Percentiles rank a stretch among this genome's conserved stretches.
Evolutionary conservation across 2,888 invertebrate genomes (phyloP).

Genomic region (Eucriotettix oculatus): DNA sequence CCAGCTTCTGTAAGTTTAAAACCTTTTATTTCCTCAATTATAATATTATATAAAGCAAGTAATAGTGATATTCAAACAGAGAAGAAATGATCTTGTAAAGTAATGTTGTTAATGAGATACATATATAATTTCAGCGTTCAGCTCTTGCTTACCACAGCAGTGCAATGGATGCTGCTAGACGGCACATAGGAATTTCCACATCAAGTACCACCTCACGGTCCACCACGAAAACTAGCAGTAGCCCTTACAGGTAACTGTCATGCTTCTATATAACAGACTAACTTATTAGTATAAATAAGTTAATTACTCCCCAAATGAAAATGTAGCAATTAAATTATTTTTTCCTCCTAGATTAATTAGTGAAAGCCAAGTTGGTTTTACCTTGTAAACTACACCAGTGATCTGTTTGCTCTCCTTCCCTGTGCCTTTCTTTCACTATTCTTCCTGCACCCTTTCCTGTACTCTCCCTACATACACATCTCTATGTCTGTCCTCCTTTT

Average conservation of each 20-base stretch:
- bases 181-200: conserved; percentile 84
- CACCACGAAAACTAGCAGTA: conserved; percentile 86
- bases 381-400: too few species aligned
- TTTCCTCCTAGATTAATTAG: too few species aligned
- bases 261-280: not conserved
- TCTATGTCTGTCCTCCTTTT: too few species aligned
- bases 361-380: too few species aligned
- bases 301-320: too few species aligned
- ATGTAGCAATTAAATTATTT: too few species aligned
- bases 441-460: too few species aligned
- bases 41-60: not conserved
- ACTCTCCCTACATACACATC: too few species aligned
- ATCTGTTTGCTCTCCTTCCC: too few species aligned
- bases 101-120: too few species aligned
- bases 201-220: conserved; percentile 89
- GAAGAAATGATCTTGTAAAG: not conserved
- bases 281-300: too few species aligned
- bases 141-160: conserved; percentile 65
- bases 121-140: conserved; percentile 37
- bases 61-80: not conserved
- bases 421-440: too few species aligned
- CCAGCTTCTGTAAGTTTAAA: conserved; percentile 29
- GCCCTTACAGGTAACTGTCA: conserved; percentile 56
- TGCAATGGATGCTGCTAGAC: conserved; percentile 32
- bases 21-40: not conserved